These are phyloP conservation scores for Sebastes variabilis DNA, from an alignment of 2,797 vertebrate genomes.

Conservation along the genomic window DNA sequence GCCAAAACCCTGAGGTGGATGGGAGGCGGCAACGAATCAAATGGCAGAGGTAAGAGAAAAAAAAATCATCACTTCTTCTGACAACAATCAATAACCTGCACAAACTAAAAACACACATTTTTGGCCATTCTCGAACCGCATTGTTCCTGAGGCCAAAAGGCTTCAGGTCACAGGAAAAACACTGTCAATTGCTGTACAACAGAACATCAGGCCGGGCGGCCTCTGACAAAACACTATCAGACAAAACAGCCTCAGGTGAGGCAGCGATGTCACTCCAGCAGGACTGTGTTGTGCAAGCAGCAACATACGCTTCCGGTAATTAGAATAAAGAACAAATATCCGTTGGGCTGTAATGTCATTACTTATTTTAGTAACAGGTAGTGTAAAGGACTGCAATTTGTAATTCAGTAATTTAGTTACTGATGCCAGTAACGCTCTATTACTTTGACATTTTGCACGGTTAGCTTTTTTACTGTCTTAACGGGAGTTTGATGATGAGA, in stretches of 20 bases:
- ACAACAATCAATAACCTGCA: conserved; percentile 10
- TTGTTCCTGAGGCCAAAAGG: conserved; percentile 9
- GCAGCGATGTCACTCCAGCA: neutral
- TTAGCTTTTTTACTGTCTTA: neutral
- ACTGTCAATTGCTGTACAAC: neutral
- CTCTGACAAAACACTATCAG: conserved; percentile 12
- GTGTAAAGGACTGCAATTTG: neutral
- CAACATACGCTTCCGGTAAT: neutral
- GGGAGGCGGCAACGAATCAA: neutral
- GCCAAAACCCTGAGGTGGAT: conserved; percentile 3
- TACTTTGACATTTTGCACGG: neutral
- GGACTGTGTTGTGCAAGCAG: neutral
- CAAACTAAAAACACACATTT: conserved; percentile 6
- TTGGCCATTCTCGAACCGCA: neutral
- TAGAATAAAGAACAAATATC: neutral
- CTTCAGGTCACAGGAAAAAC: conserved; percentile 17
- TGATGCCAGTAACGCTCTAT: neutral
- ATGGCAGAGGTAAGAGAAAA: neutral
- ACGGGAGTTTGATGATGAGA: neutral
- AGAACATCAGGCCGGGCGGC: conserved; percentile 4
- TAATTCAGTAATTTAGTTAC: neutral
- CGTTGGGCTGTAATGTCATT: neutral
- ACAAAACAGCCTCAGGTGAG: conserved; percentile 20
- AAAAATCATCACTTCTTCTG: neutral
- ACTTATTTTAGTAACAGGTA: neutral